Evolutionary conservation across 2,113 vertebrate genomes (phyloP).

Genomic region (Recurvirostra avosetta): DNA sequence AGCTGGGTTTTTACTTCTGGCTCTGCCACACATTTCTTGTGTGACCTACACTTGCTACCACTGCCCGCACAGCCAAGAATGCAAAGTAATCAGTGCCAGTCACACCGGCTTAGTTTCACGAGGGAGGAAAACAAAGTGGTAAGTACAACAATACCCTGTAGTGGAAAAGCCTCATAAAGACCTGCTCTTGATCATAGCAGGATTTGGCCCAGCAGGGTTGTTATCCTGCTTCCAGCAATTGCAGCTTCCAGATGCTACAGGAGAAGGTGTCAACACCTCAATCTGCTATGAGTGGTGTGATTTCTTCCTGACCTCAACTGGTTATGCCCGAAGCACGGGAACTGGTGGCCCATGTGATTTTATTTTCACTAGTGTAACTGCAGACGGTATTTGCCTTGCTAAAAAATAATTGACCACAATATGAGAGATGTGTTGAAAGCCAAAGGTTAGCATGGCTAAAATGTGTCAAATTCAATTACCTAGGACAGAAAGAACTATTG

Average conservation of each 20-base stretch:
- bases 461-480: constrained; percentile 35
- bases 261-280: constrained; percentile 25
- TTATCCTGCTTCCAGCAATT: not conserved
- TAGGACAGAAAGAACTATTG: constrained; percentile 5
- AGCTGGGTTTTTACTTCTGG: not conserved
- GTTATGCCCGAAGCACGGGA: not conserved
- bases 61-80: not conserved
- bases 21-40: not conserved
- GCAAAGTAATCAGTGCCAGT: not conserved
- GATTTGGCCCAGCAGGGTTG: not conserved
- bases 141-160: not conserved
- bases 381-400: constrained; percentile 5
- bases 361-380: not conserved
- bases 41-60: not conserved
- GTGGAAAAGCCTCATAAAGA: not conserved
- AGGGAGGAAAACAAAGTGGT: not conserved
- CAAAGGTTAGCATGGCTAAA: constrained; percentile 39
- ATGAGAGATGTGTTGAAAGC: constrained; percentile 33
- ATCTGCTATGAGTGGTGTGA: not conserved
- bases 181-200: not conserved
- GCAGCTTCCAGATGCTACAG: constrained; percentile 1
- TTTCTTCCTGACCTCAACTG: constrained; percentile 17
- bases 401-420: constrained; percentile 30
- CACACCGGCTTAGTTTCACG: not conserved
- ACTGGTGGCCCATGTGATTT: constrained; percentile 5